Conservation (phyloP, 1,140 invertebrate species). For the Melipona quadrifasciata region DNA sequence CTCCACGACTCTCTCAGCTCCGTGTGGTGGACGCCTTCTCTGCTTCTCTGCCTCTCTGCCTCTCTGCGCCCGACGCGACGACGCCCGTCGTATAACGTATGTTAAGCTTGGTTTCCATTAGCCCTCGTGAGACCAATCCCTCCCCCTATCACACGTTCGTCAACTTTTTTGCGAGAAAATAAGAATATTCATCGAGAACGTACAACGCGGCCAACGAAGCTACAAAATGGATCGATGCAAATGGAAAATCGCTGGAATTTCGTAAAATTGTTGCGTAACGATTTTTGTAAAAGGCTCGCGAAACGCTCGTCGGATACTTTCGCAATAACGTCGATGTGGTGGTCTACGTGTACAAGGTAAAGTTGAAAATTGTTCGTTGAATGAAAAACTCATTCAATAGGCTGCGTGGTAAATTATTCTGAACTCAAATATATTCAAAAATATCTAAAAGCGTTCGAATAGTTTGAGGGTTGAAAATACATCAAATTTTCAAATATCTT, state of each 20-base stretch:
- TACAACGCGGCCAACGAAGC: background rate
- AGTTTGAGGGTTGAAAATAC: too few species aligned
- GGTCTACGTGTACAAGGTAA: background rate
- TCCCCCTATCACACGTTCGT: too few species aligned
- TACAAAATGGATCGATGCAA: background rate
- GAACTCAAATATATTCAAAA: too few species aligned
- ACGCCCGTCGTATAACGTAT: background rate
- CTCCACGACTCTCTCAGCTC: conserved; percentile 42
- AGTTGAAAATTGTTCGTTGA: too few species aligned
- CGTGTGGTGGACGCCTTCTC: conserved; percentile 45
- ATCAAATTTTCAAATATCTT: too few species aligned
- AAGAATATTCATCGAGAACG: background rate
- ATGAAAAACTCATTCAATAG: too few species aligned
- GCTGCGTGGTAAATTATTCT: too few species aligned
- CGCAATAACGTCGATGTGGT: background rate
- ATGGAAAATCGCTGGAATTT: background rate
- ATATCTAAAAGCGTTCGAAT: too few species aligned
- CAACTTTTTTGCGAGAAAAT: background rate
- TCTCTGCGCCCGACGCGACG: background rate
- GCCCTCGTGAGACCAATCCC: background rate
- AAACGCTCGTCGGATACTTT: background rate
- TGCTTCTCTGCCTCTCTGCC: conserved; percentile 5
- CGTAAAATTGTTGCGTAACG: background rate
- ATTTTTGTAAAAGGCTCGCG: background rate
- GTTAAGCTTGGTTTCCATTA: background rate